phyloP scores from a whole-genome alignment of 2,113 vertebrate genomes.

The Tachuris rubrigastra region DNA sequence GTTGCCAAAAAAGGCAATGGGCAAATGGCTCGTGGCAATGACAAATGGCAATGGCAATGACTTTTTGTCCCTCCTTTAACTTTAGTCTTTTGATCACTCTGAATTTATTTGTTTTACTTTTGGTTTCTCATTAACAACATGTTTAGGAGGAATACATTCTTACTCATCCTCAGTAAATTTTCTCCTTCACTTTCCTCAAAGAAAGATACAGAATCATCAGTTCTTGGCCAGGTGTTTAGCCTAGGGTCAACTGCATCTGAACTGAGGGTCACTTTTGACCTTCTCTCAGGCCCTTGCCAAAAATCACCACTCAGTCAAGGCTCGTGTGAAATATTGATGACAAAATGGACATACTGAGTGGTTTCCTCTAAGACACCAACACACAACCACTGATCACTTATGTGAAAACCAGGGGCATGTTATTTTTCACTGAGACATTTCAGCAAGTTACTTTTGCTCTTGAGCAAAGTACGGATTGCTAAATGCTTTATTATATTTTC shows the following conservation, averaged over 20 bases:
- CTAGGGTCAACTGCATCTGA: background rate
- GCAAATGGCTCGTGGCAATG: background rate
- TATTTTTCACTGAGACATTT: background rate
- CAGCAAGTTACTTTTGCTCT: background rate
- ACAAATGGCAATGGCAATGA: too few relatives aligned
- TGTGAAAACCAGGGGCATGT: background rate
- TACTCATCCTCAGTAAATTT: background rate
- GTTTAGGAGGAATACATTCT: background rate
- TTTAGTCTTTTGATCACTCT: background rate
- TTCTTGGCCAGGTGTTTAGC: background rate
- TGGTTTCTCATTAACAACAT: background rate
- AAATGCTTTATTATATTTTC: background rate
- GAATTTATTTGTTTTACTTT: background rate
- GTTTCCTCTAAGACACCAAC: background rate
- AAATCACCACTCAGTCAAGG: background rate
- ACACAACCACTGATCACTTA: background rate
- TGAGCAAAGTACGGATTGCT: background rate
- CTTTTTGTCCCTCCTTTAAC: background rate
- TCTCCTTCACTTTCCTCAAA: background rate
- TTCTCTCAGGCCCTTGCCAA: background rate
- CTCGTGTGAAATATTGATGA: background rate
- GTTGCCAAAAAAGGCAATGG: background rate
- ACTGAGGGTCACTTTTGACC: background rate
- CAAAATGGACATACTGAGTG: background rate
- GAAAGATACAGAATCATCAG: background rate